A percentile compares a stretch with the other conserved stretches of the same genome.
These are phyloP conservation scores for Dasysyrphus albostriatus DNA, from an alignment of 2,888 invertebrate species.

Conservation along the genomic window DNA sequence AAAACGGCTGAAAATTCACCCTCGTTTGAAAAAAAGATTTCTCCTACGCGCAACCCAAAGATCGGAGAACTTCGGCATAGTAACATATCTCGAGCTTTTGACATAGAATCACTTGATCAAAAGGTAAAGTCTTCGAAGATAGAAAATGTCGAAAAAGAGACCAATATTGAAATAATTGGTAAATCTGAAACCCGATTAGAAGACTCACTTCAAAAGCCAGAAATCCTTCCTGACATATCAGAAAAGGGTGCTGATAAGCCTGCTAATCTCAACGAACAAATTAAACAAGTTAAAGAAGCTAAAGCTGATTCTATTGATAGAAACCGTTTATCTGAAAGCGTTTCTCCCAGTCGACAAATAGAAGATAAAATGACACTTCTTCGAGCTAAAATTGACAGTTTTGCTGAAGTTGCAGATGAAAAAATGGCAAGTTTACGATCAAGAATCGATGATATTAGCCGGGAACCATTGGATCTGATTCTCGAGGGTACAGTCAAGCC, in stretches of 20 bases:
- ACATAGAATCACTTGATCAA: conserved; percentile 19
- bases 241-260: background rate
- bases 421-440: conserved; percentile 57
- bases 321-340: conserved; percentile 42
- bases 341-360: conserved; percentile 48
- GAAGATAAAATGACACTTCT: conserved; percentile 51
- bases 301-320: background rate
- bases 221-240: background rate
- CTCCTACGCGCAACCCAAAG: conserved; percentile 50
- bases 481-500: background rate
- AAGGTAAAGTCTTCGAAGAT: background rate
- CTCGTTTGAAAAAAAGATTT: background rate
- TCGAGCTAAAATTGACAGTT: conserved; percentile 66
- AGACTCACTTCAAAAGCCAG: background rate
- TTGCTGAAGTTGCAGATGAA: conserved; percentile 67
- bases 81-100: conserved; percentile 53
- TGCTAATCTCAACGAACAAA: background rate
- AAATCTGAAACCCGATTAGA: background rate
- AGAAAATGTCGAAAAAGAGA: background rate
- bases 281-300: background rate
- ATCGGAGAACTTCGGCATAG: conserved; percentile 60
- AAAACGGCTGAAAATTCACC: background rate
- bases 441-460: conserved; percentile 46
- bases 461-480: background rate
- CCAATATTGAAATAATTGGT: background rate